Percentiles rank a stretch among this genome's conserved stretches.
phyloP scores from a whole-genome alignment of 2,113 vertebrate species.

The pig (Sus scrofa) region T2T-Sscrofa CM000814.6:128208501-128209000 shows the following conservation, averaged over 20 bases:
- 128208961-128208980: conserved; percentile 70
- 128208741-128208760: fast-evolving
- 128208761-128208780: neutral
- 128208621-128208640: no score
- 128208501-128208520: no score
- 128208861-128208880: neutral
- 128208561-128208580: no score
- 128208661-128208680: no score
- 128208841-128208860: neutral
- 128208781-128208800: fast-evolving
- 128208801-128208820: neutral
- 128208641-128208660: no score
- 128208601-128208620: no score
- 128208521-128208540: no score
- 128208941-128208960: neutral
- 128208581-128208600: no score
- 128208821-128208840: neutral
- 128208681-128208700: neutral
- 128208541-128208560: no score
- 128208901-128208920: neutral
- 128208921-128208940: neutral
- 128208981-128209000: conserved; percentile 86
- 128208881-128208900: neutral
- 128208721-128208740: neutral
- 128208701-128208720: neutral